phyloP scores from a whole-genome alignment of 2,797 vertebrate genomes.

The Hybognathus amarus region DNA sequence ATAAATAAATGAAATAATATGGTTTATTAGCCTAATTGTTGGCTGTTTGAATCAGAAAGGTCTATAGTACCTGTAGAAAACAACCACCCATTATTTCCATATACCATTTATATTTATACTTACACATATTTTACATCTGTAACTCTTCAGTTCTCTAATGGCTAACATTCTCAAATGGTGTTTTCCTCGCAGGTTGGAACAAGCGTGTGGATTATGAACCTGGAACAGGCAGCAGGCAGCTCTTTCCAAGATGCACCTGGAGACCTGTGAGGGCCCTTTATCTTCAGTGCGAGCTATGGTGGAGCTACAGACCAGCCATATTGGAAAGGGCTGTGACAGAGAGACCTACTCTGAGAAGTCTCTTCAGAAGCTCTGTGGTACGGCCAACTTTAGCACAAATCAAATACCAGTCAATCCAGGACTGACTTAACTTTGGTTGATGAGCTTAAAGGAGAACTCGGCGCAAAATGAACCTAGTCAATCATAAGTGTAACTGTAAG shows the following conservation, averaged over 20 bases:
- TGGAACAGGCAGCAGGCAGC: constrained; percentile 87
- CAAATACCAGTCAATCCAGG: background rate
- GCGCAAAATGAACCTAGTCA: too few relatives aligned
- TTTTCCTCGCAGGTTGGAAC: constrained; percentile 84
- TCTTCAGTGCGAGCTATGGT: constrained; percentile 85
- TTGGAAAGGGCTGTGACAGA: constrained; percentile 92
- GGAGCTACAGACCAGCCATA: constrained; percentile 92
- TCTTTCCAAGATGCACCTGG: constrained; percentile 90
- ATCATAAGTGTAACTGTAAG: too few relatives aligned
- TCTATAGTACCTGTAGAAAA: background rate
- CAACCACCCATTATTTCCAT: background rate
- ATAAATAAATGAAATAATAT: background rate
- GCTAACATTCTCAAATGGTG: background rate
- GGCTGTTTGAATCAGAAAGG: background rate
- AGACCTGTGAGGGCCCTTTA: constrained; percentile 90
- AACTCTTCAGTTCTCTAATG: background rate
- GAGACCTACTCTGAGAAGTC: constrained; percentile 95
- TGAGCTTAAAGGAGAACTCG: background rate
- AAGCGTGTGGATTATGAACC: constrained; percentile 92
- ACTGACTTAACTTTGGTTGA: background rate
- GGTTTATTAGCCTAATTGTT: background rate
- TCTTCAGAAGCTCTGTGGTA: constrained; percentile 94
- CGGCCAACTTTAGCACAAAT: constrained; percentile 44
- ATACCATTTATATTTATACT: background rate
- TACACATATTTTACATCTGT: background rate